phyloP scores from a whole-genome alignment of 2,888 invertebrate species.

The Subacronicta megacephala region DNA sequence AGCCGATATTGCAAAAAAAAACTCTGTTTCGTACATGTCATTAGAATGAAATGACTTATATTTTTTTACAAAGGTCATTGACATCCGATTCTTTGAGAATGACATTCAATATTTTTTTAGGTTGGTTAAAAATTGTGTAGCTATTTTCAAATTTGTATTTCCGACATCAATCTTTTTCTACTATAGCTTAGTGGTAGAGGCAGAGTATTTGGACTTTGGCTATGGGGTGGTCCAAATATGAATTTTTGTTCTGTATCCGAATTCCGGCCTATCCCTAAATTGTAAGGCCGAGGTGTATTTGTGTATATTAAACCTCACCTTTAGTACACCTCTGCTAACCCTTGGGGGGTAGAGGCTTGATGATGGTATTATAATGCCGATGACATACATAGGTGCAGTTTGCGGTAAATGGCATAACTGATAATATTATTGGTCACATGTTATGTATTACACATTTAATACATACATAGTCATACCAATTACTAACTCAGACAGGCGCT shows the following conservation, averaged over 20 bases:
- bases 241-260: too few relatives aligned
- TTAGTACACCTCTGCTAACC: too few relatives aligned
- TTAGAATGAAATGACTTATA: neutral
- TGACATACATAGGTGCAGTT: neutral
- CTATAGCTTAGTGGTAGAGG: too few relatives aligned
- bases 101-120: neutral
- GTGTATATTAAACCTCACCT: too few relatives aligned
- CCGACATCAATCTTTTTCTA: neutral
- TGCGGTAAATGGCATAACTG: neutral
- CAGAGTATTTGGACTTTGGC: too few relatives aligned
- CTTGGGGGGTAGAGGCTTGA: too few relatives aligned
- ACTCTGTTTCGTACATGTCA: neutral
- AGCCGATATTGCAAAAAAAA: neutral
- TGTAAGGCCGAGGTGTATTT: too few relatives aligned
- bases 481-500: too few relatives aligned
- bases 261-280: too few relatives aligned
- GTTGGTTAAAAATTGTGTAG: neutral
- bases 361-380: too few relatives aligned
- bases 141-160: neutral
- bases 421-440: conserved; percentile 1
- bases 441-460: neutral
- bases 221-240: too few relatives aligned
- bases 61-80: neutral
- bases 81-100: neutral
- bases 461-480: too few relatives aligned